Conservation (phyloP, 2,888 invertebrate genomes). For the Trachelus iudaicus region DNA sequence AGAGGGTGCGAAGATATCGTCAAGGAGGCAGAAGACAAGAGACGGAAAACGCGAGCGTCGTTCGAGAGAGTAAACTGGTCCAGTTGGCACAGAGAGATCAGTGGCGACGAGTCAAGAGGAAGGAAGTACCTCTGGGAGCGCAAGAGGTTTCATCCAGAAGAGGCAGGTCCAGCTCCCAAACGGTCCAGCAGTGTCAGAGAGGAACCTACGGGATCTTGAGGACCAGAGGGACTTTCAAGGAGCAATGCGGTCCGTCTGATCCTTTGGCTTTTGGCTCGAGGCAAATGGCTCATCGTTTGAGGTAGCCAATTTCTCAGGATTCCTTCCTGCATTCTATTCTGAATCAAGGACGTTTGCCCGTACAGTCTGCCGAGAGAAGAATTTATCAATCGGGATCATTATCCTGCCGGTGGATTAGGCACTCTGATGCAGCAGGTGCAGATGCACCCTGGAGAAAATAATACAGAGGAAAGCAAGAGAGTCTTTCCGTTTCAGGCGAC, state of each 20-base stretch:
- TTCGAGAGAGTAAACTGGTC: constrained; percentile 32
- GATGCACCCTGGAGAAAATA: constrained; percentile 32
- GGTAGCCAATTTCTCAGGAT: constrained; percentile 25
- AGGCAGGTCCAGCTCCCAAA: background rate
- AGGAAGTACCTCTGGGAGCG: background rate
- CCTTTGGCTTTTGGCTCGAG: constrained; percentile 26
- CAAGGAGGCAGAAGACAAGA: constrained; percentile 31
- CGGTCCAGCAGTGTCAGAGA: background rate
- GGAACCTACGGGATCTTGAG: background rate
- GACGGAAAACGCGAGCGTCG: constrained; percentile 41
- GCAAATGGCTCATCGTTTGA: constrained; percentile 46
- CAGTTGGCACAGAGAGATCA: background rate
- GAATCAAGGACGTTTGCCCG: background rate
- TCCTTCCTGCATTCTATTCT: background rate
- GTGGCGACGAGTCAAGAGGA: background rate
- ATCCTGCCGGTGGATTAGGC: constrained; percentile 18
- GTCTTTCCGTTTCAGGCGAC: constrained; percentile 76
- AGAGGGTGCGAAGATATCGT: constrained; percentile 33
- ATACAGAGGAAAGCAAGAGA: constrained; percentile 35
- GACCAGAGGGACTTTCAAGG: constrained; percentile 15
- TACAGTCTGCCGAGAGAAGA: background rate
- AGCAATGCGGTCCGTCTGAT: constrained; percentile 43
- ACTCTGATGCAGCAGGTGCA: constrained; percentile 48
- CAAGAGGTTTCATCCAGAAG: background rate
- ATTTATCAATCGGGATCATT: background rate